These are phyloP conservation scores for Tragelaphus buxtoni DNA, from an alignment of 2,113 vertebrate genomes.

Conservation along the genomic window DNA sequence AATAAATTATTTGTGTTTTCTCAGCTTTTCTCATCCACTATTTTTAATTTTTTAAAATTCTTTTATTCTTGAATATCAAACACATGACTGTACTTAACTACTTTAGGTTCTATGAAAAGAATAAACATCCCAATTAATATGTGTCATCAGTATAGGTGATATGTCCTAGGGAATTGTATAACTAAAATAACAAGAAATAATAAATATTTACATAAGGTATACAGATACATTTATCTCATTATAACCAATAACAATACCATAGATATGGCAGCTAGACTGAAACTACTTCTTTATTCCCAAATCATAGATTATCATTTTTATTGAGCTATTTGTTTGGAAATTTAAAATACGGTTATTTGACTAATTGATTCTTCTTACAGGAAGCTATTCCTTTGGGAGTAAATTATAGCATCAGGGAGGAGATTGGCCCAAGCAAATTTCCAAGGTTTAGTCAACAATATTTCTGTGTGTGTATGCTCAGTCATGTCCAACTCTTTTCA, in stretches of 20 bases:
- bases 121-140: slow-evolving; percentile 18
- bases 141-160: neutral
- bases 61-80: slow-evolving; percentile 34
- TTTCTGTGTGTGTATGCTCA: neutral
- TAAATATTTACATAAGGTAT: slow-evolving; percentile 9
- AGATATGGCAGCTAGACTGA: neutral
- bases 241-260: neutral
- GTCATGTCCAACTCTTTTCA: neutral
- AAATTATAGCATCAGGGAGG: neutral
- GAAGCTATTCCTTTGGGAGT: neutral
- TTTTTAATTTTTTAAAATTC: neutral
- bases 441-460: neutral
- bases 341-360: neutral
- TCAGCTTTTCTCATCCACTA: neutral
- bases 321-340: slow-evolving; percentile 23
- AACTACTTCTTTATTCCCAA: neutral
- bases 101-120: neutral
- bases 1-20: slow-evolving; percentile 40
- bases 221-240: slow-evolving; percentile 6
- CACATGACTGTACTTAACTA: neutral
- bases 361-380: slow-evolving; percentile 1
- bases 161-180: neutral
- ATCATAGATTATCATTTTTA: neutral
- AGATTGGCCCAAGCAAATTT: neutral
- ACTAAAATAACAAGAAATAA: slow-evolving; percentile 14